Evolutionary conservation across 2,113 vertebrate genomes (phyloP), one percentile per base, ranked within the genome.

Genomic region (Crotalus helleri): DNA sequence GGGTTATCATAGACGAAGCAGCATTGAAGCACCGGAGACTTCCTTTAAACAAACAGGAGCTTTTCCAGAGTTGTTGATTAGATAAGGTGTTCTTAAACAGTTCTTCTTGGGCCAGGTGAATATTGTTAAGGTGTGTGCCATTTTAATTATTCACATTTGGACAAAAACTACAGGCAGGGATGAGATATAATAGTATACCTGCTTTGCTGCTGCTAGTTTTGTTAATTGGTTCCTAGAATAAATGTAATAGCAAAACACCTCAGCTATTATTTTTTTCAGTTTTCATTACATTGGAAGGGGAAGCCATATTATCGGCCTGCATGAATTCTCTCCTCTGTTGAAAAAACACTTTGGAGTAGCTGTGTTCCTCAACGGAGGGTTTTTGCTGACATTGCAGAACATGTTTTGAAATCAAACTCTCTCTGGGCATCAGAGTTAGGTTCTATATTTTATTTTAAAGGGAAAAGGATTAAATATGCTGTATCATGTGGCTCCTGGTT

Each of bases 401-500:
- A 91, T 90, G 0, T 61, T 85, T 91, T 87, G 92, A 96, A 96
- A 95, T 92, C 85, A 92, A 92, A 93, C 88, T 95, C 89, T 61
- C 90, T 95, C 91, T 92, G 95, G 90, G 88, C 95, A 89, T 97
- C 93, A 89, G 33, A 93, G 29, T 89, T 96, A 96, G 94, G 95
- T 97, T 97, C 96, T 93, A 97, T 94, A 95, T 97, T 97, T 96
- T 91, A 93, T 96, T 96, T 96, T 97, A 97, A 96, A 97, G 95
- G 95, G 95, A 96, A 46, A 39, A 21, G 21, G 95, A 91, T 95
- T 96, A 95, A 97, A 97, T 97, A 97, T 96, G 97, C 96, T 97
- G 96, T 97, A 97, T 95, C 97, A 96, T 96, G 95, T 97, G 96
- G 97, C 95, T 96, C 96, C 96, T 64, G 92, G 97, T 96, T 97